Base-by-base conservation (phyloP, 2,797 vertebrate genomes). In the Numenius phaeopus region DNA sequence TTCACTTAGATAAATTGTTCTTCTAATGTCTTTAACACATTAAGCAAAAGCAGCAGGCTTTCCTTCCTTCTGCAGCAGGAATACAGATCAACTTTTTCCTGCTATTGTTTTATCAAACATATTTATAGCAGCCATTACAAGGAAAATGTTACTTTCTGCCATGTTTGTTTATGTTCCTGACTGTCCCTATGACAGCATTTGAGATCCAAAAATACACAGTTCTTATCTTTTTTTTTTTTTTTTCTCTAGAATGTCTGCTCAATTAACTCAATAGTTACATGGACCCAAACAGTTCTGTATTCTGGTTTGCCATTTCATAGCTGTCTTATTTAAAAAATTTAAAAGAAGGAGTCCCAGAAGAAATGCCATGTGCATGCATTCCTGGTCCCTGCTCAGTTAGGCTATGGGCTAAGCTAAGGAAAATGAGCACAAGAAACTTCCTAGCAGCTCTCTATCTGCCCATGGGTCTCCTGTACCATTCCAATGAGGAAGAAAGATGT, bases 21-120 rank as follows among this genome's bases (percentile, higher is more conserved):
- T 93, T 87, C 34, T 93, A 40, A 78, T 37, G 54, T 44, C 30
- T n/a, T 42, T 86, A 59, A 46, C 4, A 16, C 52, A 40, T 83
- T 84, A 61, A 64, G 40, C 55, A 66, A 58, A 79, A 65, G 18
- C 24, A 7, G n/a, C 18, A 11, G 52, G 64, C 55, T 96, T 97
- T 94, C 96, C 95, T 97, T 96, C 97, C 96, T 96, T 95, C 66
- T 70, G 58, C 54, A 37, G 50, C 18, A n/a, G 21, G 52, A 75
- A 94, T 86, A 69, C 39, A 49, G 57, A 78, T 94, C 82, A 94
- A 59, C 94, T 96, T 96, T 95, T 98, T 98, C 97, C 96, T 97
- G 89, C 94, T 95, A 96, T 97, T 97, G 97, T 98, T 97, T 95
- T 83, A 86, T 73, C n/a, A 44, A 83, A 73, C 4, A 21, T 94